These are phyloP conservation scores for Pteruthius melanotis DNA, from an alignment of 2,113 vertebrate genomes.

Conservation along the genomic window DNA sequence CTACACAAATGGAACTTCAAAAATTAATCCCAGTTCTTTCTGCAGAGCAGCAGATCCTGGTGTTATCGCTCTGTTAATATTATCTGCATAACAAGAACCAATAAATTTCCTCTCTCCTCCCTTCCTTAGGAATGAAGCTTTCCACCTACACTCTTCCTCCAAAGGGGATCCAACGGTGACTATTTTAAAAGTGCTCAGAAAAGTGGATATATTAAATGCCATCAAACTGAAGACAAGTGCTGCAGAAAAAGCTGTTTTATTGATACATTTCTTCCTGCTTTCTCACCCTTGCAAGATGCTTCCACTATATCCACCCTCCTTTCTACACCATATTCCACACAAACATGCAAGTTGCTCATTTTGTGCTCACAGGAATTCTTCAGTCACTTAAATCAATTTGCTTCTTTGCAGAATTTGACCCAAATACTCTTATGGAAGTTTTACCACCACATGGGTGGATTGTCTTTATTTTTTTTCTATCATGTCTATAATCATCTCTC, in stretches of 20 bases:
- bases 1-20: background rate
- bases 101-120: background rate
- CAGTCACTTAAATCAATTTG: background rate
- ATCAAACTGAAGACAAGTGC: background rate
- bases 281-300: background rate
- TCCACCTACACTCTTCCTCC: background rate
- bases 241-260: background rate
- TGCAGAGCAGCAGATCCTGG: background rate
- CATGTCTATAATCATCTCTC: background rate
- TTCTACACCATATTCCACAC: background rate
- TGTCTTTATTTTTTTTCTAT: background rate
- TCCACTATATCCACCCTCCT: background rate
- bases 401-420: background rate
- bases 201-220: background rate
- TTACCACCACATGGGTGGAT: fast-evolving
- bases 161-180: background rate
- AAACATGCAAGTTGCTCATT: background rate
- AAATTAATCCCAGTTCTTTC: background rate
- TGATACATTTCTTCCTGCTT: background rate
- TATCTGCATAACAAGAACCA: background rate
- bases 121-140: background rate
- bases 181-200: background rate
- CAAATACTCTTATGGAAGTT: background rate
- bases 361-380: background rate
- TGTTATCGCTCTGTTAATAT: background rate